Evolutionary conservation across 1,140 invertebrate genomes (phyloP), one percentile per base, ranked within the genome.

Genomic region (Caenorhabditis brenneri): DNA sequence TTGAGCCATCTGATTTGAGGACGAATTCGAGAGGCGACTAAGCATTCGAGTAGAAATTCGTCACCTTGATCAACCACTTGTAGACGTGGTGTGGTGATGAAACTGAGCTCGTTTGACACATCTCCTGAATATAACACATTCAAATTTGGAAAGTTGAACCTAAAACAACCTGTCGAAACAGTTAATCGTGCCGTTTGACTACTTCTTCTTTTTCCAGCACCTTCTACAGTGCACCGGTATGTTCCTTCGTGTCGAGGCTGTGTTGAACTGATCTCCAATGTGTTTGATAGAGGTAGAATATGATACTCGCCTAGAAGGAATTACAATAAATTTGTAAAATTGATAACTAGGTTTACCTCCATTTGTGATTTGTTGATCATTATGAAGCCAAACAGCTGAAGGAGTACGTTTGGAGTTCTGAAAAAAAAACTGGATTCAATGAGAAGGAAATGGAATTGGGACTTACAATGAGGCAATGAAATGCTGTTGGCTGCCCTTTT

Each of bases 1-100:
- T 97, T 97, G 1, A 96, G 92, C 97, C 96, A 98, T 19, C 93
- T 92, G 15, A 97, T 93, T 84, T 92, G 93, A 3, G 96, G 95
- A 85, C 94, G 92, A 0, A 96, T 96, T 86, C 94, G 93, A 0
- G 95, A 96, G 87, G 94, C 94, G 36, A 95, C 95, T 81, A 95
- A 93, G 91, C 97, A 98, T 74, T 91, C 89, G 12, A 90, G 42
- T 2, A 90, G 29, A 2, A 89, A 80, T 36, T 69, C 51, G 5
- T 83, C 85, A 16, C 86, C 87, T 48, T 85, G 84, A 4, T 79
- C 69, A 0, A 89, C 85, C 16, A 82, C 33, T 81, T 90, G 88
- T 16, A 49, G 49, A 22, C 81, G 83, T 29, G 88, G 89, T 22
- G 88, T 74, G 2, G 90, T 80, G 2, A 86, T 87, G 33, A 90